Base-by-base conservation (phyloP, 2,888 invertebrate species). In the Lepidocyrtoides sp. region DNA sequence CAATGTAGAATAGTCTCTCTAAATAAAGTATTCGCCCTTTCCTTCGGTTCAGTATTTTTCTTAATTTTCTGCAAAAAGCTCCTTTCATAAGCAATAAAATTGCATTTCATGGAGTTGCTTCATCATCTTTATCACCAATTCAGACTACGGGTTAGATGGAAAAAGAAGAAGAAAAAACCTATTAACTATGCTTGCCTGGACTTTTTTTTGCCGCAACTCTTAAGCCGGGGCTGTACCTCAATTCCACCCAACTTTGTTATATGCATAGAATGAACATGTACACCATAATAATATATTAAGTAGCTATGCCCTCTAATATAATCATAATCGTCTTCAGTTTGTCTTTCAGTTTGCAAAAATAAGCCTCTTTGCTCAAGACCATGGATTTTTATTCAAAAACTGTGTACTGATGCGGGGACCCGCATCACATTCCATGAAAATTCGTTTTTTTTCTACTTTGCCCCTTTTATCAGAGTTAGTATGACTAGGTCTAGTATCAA, bases 121-220 rank as follows among this genome's bases (percentile, higher is more conserved):
- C 12, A 26, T 26, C 44, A 29, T 51, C 75, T n/a, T n/a, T n/a
- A 48, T 8, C 26, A 20, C 51, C 36, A 1, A n/a, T 57, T 89
- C 44, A 48, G 89, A 89, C 84, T 83, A 84, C 51, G 17, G 36
- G 41, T 79, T 32, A 17, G 32, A 14, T 57, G 57, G 23, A 32
- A 79, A 77, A 57, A 87, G 20, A 20, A 54, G 23, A 79, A 79
- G 63, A 89, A 79, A 44, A 88, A 32, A 29, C 82, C 89, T 89
- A 89, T 89, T 89, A 89, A 84, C 84, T 77, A 89, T 89, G 89
- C 84, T 77, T 89, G 83, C 84, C 26, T 89, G 60, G 83, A 89
- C 84, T 84, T 63, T 77, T 77, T 75, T 89, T n/a, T n/a, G n/a
- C n/a, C 51, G 29, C 44, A 14, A n/a, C 75, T 44, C 36, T 88